Conservation (phyloP, 2,113 vertebrate species). For the Spheniscus mendiculus region DNA sequence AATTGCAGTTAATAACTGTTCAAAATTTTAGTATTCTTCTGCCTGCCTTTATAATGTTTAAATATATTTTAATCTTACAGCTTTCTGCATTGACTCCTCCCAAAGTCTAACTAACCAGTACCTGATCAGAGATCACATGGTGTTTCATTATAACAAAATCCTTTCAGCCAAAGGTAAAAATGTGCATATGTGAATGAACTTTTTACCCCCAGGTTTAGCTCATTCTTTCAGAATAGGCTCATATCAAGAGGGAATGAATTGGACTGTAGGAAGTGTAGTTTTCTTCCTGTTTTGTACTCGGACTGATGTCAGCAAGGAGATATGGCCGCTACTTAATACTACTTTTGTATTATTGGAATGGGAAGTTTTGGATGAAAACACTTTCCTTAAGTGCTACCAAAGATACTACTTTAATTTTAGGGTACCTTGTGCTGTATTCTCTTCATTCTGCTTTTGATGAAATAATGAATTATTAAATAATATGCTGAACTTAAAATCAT, state of each 20-base stretch:
- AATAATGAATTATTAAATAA: too few relatives aligned
- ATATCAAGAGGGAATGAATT: not conserved
- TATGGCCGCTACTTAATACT: not conserved
- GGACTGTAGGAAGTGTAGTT: not conserved
- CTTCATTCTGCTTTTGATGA: not conserved
- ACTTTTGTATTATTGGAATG: not conserved
- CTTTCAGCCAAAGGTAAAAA: conserved; percentile 92
- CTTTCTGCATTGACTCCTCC: conserved; percentile 81
- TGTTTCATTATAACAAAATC: conserved; percentile 93
- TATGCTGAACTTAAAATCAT: not conserved
- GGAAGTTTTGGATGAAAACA: not conserved
- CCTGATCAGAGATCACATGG: conserved; percentile 90
- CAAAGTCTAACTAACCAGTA: conserved; percentile 80
- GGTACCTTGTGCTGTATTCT: not conserved
- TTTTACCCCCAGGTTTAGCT: not conserved
- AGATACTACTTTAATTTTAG: not conserved
- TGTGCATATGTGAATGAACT: not conserved
- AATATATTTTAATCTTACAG: conserved; percentile 73
- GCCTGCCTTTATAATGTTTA: conserved; percentile 19
- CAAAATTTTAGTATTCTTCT: not conserved
- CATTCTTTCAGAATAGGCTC: not conserved
- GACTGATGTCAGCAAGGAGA: not conserved
- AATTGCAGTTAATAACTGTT: conserved; percentile 5
- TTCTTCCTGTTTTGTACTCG: not conserved
- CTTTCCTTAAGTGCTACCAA: not conserved